A percentile compares a stretch with the other conserved stretches of the same genome.
These are phyloP conservation scores for Actinostola sp. DNA, from an alignment of 92 coral and sea anemone species.

Conservation along the genomic window DNA sequence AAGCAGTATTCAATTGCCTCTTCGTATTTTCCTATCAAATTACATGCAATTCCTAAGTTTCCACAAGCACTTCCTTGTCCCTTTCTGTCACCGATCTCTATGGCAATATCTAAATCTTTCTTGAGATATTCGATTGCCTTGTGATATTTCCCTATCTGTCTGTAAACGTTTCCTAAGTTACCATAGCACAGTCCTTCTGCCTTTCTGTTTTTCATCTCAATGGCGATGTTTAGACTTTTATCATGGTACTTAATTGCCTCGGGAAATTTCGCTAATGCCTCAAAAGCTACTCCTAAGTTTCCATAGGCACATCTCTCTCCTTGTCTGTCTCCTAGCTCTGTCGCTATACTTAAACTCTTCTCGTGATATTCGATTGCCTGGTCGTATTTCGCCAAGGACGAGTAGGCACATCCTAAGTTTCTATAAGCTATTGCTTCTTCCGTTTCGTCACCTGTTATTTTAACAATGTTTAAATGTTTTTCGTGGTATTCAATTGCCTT, in stretches of 20 bases:
- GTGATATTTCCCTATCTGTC: background rate
- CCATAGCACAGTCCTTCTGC: background rate
- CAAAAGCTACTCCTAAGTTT: slow-evolving; percentile 14
- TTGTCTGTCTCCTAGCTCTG: slow-evolving; percentile 6
- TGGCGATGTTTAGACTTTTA: slow-evolving; percentile 9
- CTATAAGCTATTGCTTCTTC: background rate
- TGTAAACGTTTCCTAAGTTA: slow-evolving; percentile 13
- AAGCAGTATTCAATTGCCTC: slow-evolving; percentile 10
- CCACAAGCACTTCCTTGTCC: slow-evolving; percentile 10
- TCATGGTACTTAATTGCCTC: slow-evolving; percentile 13
- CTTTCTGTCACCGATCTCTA: slow-evolving; percentile 8
- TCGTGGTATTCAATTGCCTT: slow-evolving; percentile 4
- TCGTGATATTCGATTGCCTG: slow-evolving; percentile 13
- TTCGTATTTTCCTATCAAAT: slow-evolving; percentile 5
- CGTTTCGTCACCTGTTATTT: background rate
- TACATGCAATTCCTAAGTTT: slow-evolving; percentile 9
- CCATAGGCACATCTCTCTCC: slow-evolving; percentile 21
- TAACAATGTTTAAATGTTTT: slow-evolving; percentile 7
- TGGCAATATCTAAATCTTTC: background rate
- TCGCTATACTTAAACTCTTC: background rate
- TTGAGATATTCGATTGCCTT: slow-evolving; percentile 18
- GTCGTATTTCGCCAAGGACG: background rate
- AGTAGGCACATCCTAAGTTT: slow-evolving; percentile 15
- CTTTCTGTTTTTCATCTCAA: slow-evolving; percentile 7
- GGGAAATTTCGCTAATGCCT: slow-evolving; percentile 3